Base-by-base conservation (phyloP, 2,888 invertebrate genomes). In the Fabriciana adippe region DNA sequence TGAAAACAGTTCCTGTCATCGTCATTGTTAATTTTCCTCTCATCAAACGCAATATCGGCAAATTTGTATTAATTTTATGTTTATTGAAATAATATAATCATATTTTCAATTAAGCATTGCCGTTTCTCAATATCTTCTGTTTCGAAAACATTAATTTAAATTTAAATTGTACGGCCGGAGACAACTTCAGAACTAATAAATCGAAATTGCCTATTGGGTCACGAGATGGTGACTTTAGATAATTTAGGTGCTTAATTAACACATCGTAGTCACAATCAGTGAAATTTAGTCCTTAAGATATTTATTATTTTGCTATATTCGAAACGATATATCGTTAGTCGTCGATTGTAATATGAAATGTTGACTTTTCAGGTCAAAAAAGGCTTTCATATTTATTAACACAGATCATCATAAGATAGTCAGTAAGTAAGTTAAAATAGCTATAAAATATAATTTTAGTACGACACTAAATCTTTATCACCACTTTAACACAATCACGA, bases 241-340 rank as follows among this genome's bases (percentile, higher is more conserved):
- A 74, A 73, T 73, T 74, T 73, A 70, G 72, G 70, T 65, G 69
- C 69, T 73, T 74, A 74, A 74, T 74, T 74, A 74, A 73, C 73
- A 72, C 74, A 64, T 73, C 71, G 72, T 67, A 69, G 54, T 51
- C 53, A 65, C 57, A 57, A 57, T 57, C 57, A 14, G 47, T 13
- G 59, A 47, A 47, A 6, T 41, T 41, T 41, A 11, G 35, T 41
- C 48, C 47, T 31, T 47, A 48, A 26, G 26, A 26, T 16, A 1
- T 48, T 59, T 59, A 48, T n/a, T 8, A 48, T n/a, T 11, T 13
- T 1, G 5, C 48, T 26, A 59, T 59, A 53, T 26, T 21, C 11
- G 8, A 11, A 18, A 57, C 47, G 57, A 57, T 57, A 47, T 59
- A 13, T 48, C 59, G 59, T 48, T 13, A 26, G 21, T 53, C 51